Base-by-base conservation (phyloP, 2,888 invertebrate species). In the Monoplex corrugatus region DNA sequence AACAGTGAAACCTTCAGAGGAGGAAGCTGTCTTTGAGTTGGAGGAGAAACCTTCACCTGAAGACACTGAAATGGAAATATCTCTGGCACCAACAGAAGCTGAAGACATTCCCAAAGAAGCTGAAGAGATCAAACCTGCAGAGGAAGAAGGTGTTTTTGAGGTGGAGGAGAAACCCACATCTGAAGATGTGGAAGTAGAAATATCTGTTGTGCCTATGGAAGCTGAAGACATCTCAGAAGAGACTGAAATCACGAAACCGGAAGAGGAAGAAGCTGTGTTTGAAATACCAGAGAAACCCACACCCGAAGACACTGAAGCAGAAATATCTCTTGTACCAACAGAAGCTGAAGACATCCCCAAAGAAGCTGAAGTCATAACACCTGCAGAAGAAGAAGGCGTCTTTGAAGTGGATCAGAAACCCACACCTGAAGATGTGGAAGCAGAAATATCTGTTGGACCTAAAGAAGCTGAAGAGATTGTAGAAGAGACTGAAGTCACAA, bases 191-290 rank as follows among this genome's bases (percentile, higher is more conserved):
- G 90, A 89, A 28, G 83, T 75, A 28, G 90, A 90, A 68, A n/a
- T n/a, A 35, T 89, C 50, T 90, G 90, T 44, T 72, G 86, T n/a
- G n/a, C n/a, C 94, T 92, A 95, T 90, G n/a, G n/a, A 43, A 63
- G 40, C 80, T 28, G 86, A 89, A 40, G n/a, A 87, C 97, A 97
- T 94, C 96, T 97, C 83, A n/a, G n/a, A n/a, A 97, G 97, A 10
- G 95, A 97, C 89, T 97, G 97, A 95, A 96, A 96, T 78, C 80
- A 23, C 2, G 28, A 80, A 43, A 19, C 43, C 32, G 3, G 16
- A 40, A 43, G 72, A 72, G n/a, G 72, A 72, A 72, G 72, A 28
- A n/a, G 72, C 8, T 72, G n/a, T 32, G 23, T n/a, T 72, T 28
- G 72, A 72, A n/a, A 10, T 72, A 2, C n/a, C 72, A 32, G 72